Conservation (phyloP, 2,113 vertebrate species). For the Trogon melanurus region DNA sequence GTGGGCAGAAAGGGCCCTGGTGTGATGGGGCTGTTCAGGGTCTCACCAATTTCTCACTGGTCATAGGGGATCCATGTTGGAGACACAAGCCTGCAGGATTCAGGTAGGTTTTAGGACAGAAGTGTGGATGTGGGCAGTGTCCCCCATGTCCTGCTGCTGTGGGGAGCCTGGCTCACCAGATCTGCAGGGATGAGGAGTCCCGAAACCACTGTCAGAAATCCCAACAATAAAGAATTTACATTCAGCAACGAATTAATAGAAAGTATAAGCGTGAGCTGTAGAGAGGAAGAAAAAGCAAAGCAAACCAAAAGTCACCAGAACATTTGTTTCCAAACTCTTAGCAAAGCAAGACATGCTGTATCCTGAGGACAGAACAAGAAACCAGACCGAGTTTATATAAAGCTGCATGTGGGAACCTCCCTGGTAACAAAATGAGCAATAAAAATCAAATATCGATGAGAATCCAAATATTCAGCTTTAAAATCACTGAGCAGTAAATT, state of each 20-base stretch:
- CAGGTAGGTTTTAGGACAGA: background rate
- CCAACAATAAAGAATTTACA: background rate
- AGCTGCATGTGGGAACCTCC: constrained; percentile 26
- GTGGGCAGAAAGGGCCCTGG: background rate
- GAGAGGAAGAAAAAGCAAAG: background rate
- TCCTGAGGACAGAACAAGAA: background rate
- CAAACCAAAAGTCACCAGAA: background rate
- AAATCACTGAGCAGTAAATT: constrained; percentile 35
- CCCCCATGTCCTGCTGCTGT: background rate
- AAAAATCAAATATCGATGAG: constrained; percentile 43
- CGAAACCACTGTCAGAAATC: background rate
- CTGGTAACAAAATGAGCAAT: constrained; percentile 14
- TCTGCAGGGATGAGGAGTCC: background rate
- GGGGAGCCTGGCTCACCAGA: background rate
- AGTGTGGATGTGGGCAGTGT: background rate
- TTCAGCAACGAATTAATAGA: constrained; percentile 4
- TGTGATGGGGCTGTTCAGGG: background rate
- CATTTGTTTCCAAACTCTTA: constrained; percentile 2
- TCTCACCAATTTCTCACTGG: background rate
- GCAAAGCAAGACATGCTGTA: background rate
- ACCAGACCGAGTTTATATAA: background rate
- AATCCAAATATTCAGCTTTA: constrained; percentile 47
- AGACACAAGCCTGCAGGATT: background rate
- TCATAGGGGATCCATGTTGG: no score
- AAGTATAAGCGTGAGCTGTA: background rate